phyloP scores from a whole-genome alignment of 2,888 invertebrate species.

The Cerastoderma edule region DNA sequence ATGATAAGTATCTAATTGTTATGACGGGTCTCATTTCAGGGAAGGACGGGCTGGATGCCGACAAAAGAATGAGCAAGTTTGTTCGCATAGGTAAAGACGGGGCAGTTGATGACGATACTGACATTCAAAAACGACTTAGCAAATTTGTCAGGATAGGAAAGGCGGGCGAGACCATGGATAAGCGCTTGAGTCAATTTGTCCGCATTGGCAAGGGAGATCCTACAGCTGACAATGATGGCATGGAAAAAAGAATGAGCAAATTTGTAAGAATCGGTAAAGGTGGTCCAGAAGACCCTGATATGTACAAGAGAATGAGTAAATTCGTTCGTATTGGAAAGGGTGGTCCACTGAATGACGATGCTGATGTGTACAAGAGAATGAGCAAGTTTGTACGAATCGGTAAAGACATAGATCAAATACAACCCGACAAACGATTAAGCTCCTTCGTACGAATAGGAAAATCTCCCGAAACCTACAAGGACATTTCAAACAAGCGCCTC shows the following conservation, averaged over 20 bases:
- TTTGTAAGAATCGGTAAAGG: conserved; percentile 57
- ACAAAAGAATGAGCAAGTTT: conserved; percentile 32
- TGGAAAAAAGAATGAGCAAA: conserved; percentile 14
- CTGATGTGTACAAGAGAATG: conserved; percentile 16
- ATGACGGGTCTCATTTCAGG: conserved; percentile 8
- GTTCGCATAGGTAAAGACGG: conserved; percentile 32
- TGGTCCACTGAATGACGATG: background rate
- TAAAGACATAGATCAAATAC: conserved; percentile 20
- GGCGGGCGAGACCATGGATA: background rate
- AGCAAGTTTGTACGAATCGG: conserved; percentile 41
- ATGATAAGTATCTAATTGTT: no score
- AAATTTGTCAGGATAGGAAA: conserved; percentile 35
- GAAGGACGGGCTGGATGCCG: conserved; percentile 3
- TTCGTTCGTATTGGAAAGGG: conserved; percentile 38
- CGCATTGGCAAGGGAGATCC: conserved; percentile 32
- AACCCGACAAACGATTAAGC: conserved; percentile 34
- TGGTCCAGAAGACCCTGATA: background rate
- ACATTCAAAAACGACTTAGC: conserved; percentile 25
- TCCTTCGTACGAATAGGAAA: conserved; percentile 38
- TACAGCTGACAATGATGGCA: background rate
- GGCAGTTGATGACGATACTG: background rate
- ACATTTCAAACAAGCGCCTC: conserved; percentile 24
- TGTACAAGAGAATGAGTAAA: conserved; percentile 32
- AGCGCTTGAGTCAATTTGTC: conserved; percentile 35
- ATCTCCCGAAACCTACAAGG: background rate